These are phyloP conservation scores for Ditula angustiorana DNA, from an alignment of 2,888 invertebrate species.

Conservation along the genomic window DNA sequence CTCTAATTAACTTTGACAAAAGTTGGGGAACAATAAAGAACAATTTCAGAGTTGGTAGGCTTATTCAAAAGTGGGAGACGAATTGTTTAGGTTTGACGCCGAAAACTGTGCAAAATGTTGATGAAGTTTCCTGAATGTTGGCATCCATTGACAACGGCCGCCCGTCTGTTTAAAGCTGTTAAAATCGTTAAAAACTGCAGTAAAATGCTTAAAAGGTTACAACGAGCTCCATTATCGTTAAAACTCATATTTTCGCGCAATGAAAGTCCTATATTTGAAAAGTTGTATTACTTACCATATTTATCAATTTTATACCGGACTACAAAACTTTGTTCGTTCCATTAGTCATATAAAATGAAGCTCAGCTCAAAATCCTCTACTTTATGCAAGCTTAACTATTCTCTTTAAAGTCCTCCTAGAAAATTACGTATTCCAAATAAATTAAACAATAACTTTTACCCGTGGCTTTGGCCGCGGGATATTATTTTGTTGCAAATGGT, in stretches of 20 bases:
- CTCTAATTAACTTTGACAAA: slow-evolving; percentile 29
- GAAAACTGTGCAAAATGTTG: slow-evolving; percentile 1
- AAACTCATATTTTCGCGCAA: slow-evolving; percentile 4
- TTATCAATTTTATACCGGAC: neutral
- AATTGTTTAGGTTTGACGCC: slow-evolving; percentile 6
- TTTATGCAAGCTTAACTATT: no score
- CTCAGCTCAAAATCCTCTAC: neutral
- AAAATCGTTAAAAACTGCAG: neutral
- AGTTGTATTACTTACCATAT: neutral
- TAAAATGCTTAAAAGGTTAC: slow-evolving; percentile 11
- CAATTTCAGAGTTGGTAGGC: slow-evolving; percentile 20
- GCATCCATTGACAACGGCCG: neutral
- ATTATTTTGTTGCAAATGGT: no score
- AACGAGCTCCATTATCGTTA: slow-evolving; percentile 12
- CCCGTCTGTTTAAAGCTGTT: neutral
- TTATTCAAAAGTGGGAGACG: slow-evolving; percentile 29
- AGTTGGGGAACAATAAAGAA: slow-evolving; percentile 27
- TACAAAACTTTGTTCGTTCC: neutral
- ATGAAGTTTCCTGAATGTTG: neutral
- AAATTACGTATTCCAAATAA: no score
- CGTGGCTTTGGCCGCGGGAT: no score
- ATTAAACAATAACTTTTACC: no score
- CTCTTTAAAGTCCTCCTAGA: no score
- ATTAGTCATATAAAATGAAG: neutral
- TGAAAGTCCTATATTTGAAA: neutral